These are phyloP conservation scores for Orycteropus afer DNA, from an alignment of 2,113 vertebrate species.

Conservation along the genomic window DNA sequence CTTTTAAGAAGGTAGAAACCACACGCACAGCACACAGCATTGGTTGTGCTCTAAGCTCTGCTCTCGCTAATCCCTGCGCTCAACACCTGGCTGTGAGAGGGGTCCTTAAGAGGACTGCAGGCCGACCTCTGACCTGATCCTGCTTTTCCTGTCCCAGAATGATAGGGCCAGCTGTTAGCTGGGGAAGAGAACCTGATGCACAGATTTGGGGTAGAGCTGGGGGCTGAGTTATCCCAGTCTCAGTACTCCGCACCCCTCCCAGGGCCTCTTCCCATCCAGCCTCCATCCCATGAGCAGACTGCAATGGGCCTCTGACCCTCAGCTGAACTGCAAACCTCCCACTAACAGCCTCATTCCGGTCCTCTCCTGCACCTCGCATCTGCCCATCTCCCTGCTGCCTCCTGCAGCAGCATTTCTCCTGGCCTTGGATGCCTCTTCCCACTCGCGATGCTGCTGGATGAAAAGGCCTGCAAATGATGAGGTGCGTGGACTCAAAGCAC, in stretches of 20 bases:
- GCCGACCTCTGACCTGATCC: background rate
- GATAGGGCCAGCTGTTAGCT: background rate
- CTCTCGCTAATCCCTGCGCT: background rate
- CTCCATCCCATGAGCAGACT: background rate
- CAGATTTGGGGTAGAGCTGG: background rate
- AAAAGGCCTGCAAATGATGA: constrained; percentile 5
- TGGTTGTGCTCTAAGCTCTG: background rate
- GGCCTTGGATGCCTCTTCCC: background rate
- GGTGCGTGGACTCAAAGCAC: constrained; percentile 54
- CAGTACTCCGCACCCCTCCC: too few species aligned
- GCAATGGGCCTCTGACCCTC: background rate
- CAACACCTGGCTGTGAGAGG: background rate
- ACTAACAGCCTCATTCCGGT: background rate
- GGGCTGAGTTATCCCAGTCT: background rate
- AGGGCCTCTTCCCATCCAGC: background rate
- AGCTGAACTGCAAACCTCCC: background rate
- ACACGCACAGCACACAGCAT: fast-evolving
- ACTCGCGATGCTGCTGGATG: background rate
- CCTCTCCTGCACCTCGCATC: fast-evolving
- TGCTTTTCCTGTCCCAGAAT: background rate
- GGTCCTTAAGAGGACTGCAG: background rate
- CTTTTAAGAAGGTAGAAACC: background rate
- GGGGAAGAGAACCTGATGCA: background rate
- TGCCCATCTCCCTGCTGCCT: background rate
- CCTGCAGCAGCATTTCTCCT: background rate